A percentile compares a stretch with the other conserved stretches of the same genome.
phyloP scores from a whole-genome alignment of 2,113 vertebrate genomes.

The Hiodon tergisus region DNA sequence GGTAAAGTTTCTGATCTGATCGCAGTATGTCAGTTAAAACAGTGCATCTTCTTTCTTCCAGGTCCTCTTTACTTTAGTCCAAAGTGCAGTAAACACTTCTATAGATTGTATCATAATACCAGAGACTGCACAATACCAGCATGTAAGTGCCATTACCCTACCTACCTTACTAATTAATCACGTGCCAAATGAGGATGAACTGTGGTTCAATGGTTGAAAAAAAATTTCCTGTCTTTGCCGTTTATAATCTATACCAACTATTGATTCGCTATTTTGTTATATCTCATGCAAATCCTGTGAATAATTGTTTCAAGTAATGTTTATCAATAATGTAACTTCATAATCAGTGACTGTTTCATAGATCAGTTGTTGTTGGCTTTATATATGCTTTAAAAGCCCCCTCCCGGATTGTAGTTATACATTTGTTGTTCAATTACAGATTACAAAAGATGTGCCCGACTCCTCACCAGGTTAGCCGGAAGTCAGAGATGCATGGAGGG shows the following conservation, averaged over 20 bases:
- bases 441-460: slow-evolving; percentile 87
- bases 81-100: slow-evolving; percentile 87
- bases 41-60: slow-evolving; percentile 46
- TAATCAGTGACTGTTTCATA: background rate
- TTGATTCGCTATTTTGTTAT: too few species aligned
- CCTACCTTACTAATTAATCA: slow-evolving; percentile 7
- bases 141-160: slow-evolving; percentile 69
- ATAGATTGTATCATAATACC: slow-evolving; percentile 85
- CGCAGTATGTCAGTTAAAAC: background rate
- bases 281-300: background rate
- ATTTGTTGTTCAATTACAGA: slow-evolving; percentile 56
- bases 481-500: slow-evolving; percentile 81
- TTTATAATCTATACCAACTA: background rate
- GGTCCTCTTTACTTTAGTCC: slow-evolving; percentile 87
- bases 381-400: too few species aligned
- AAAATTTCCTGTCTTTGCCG: background rate
- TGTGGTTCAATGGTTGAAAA: background rate
- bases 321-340: background rate
- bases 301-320: background rate
- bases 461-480: slow-evolving; percentile 83
- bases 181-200: background rate
- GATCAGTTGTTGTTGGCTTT: too few species aligned
- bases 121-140: slow-evolving; percentile 85
- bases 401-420: background rate
- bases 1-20: background rate